Conservation (phyloP, 1,140 invertebrate species). For the Drosophila albomicans region DNA sequence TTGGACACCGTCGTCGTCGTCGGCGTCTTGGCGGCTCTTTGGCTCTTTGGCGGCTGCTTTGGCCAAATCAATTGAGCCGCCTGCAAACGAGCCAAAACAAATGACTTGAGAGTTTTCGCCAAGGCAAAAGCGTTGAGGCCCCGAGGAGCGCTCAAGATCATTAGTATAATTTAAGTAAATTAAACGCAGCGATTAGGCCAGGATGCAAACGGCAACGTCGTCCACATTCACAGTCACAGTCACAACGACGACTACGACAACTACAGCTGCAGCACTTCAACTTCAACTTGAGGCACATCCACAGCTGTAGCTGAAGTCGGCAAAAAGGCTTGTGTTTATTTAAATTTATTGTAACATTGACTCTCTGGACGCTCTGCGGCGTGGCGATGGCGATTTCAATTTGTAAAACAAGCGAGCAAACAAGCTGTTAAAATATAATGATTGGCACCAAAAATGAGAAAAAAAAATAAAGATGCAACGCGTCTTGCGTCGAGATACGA, state of each 20-base stretch:
- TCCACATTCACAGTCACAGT: constrained; percentile 16
- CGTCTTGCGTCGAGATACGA: neutral
- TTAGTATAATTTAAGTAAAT: constrained; percentile 85
- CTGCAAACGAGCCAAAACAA: constrained; percentile 80
- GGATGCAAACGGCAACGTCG: constrained; percentile 62
- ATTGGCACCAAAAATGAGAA: constrained; percentile 56
- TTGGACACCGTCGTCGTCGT: constrained; percentile 18
- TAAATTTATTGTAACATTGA: constrained; percentile 83
- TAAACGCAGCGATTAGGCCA: constrained; percentile 84
- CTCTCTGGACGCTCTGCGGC: constrained; percentile 17
- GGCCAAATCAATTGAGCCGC: constrained; percentile 82
- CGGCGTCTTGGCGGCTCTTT: constrained; percentile 48
- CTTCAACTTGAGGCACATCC: neutral
- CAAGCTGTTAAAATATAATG: constrained; percentile 84
- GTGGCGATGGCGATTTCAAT: constrained; percentile 74
- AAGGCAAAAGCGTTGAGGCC: constrained; percentile 36
- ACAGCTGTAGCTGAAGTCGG: constrained; percentile 37
- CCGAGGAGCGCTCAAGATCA: constrained; percentile 70
- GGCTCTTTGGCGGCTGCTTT: constrained; percentile 81
- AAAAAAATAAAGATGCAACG: constrained; percentile 12
- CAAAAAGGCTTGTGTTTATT: constrained; percentile 80
- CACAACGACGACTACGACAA: constrained; percentile 10
- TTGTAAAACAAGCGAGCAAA: constrained; percentile 84
- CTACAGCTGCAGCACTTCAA: neutral
- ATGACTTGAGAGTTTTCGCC: constrained; percentile 63